phyloP scores from a whole-genome alignment of 2,888 invertebrate species.

The Mermis nigrescens region DNA sequence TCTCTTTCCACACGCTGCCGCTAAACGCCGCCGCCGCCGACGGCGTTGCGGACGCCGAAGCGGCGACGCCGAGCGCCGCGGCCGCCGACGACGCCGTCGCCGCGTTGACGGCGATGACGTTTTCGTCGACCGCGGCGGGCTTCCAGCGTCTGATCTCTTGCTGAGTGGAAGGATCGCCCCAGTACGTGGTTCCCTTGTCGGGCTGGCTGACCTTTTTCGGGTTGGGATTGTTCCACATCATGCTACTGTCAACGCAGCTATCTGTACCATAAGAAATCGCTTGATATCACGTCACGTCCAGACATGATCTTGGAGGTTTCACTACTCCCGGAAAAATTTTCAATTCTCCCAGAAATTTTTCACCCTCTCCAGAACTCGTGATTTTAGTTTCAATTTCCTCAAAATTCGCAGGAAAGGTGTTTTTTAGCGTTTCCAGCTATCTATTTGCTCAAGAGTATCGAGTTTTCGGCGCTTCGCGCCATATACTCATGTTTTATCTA shows the following conservation, averaged over 20 bases:
- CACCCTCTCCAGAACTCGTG: no score
- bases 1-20: neutral
- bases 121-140: constrained; percentile 2
- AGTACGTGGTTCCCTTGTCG: constrained; percentile 20
- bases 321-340: no score
- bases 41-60: neutral
- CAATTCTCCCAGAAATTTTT: no score
- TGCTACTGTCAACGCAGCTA: constrained; percentile 13
- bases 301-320: neutral
- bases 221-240: constrained; percentile 22
- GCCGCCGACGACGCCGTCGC: neutral
- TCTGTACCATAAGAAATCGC: neutral
- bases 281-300: neutral
- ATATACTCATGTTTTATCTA: no score
- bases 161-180: constrained; percentile 21
- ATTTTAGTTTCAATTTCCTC: no score
- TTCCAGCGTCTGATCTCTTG: constrained; percentile 8
- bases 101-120: neutral
- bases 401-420: no score
- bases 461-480: no score
- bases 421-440: no score
- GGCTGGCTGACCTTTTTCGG: constrained; percentile 17
- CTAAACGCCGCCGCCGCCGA: neutral
- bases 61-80: neutral
- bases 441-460: no score